Conservation (phyloP, 53 echinoderm and acorn worm genomes). For the Zoroaster sp. region DNA sequence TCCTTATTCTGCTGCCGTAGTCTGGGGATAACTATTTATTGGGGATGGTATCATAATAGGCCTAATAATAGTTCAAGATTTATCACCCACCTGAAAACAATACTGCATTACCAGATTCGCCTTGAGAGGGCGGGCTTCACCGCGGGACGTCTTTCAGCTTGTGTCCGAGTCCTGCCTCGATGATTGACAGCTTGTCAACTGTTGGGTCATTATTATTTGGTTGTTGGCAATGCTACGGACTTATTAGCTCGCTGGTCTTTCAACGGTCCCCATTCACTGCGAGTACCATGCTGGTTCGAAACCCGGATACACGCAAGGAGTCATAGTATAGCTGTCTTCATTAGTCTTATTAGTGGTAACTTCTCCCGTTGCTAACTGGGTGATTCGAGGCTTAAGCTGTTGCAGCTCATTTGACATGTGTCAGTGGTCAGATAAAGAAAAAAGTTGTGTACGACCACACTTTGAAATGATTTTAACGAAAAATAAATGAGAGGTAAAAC, state of each 20-base stretch:
- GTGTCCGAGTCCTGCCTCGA: conserved; percentile 21
- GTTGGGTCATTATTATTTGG: conserved; percentile 16
- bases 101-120: conserved; percentile 38
- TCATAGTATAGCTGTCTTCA: conserved; percentile 15
- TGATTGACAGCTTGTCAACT: conserved; percentile 43
- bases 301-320: background rate
- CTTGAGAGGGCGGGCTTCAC: conserved; percentile 60
- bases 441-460: background rate
- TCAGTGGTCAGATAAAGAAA: background rate
- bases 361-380: conserved; percentile 1
- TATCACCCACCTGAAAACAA: background rate
- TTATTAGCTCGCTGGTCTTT: conserved; percentile 50
- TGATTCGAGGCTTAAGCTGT: background rate
- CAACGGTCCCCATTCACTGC: background rate
- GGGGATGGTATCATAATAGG: background rate
- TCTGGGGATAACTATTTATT: background rate
- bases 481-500: too few species aligned
- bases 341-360: conserved; percentile 10
- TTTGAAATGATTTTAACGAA: background rate
- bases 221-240: background rate
- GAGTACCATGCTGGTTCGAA: conserved; percentile 15
- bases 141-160: conserved; percentile 52
- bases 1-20: background rate
- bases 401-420: conserved; percentile 38
- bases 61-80: background rate